Evolutionary conservation across 2,113 vertebrate species (phyloP).

Genomic region (Larimichthys crocea): DNA sequence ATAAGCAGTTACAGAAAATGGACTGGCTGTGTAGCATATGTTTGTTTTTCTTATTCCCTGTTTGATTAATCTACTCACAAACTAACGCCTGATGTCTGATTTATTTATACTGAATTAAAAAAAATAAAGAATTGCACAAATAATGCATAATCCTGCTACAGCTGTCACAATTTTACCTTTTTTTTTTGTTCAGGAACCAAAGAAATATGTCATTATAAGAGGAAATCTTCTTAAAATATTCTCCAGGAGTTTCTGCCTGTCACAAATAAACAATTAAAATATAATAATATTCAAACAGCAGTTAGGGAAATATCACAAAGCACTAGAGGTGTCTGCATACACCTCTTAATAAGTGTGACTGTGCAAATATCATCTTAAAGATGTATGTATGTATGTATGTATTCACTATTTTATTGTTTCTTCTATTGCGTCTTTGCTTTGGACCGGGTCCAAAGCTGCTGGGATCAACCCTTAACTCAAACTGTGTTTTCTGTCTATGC

Average conservation of each 20-base stretch:
- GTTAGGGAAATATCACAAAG: neutral
- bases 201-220: neutral
- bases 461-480: neutral
- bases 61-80: too few relatives aligned
- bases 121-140: neutral
- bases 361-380: neutral
- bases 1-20: too few relatives aligned
- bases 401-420: neutral
- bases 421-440: slow-evolving; percentile 5
- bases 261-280: neutral
- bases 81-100: too few relatives aligned
- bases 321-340: neutral
- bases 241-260: too few relatives aligned
- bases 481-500: slow-evolving; percentile 15
- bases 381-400: too few relatives aligned
- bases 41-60: neutral
- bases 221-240: too few relatives aligned
- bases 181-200: too few relatives aligned
- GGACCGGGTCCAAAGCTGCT: neutral
- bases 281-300: neutral
- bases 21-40: neutral
- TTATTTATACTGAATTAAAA: too few relatives aligned
- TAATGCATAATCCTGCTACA: neutral
- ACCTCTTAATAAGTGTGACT: neutral
- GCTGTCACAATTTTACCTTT: neutral